These are phyloP conservation scores for Mionectes olivaceus DNA, from an alignment of 2,797 vertebrate genomes.

Conservation along the genomic window DNA sequence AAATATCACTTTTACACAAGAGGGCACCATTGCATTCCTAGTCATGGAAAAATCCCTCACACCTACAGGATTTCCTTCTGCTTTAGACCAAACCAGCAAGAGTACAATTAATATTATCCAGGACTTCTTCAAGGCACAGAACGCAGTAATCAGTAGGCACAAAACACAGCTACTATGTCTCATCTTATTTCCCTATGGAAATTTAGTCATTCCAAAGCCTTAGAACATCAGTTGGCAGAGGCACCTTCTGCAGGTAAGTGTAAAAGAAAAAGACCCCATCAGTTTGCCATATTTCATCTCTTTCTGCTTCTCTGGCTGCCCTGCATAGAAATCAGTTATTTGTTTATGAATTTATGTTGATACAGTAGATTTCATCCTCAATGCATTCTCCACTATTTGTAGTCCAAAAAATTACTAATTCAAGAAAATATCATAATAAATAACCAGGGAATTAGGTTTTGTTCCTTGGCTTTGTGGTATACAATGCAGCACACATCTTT, in stretches of 20 bases:
- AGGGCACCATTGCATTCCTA: constrained; percentile 61
- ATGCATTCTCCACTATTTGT: background rate
- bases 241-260: background rate
- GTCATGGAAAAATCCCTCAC: background rate
- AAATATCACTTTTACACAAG: constrained; percentile 57
- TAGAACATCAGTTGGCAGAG: background rate
- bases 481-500: background rate
- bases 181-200: background rate
- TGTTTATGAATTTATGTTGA: background rate
- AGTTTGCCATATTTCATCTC: background rate
- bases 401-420: background rate
- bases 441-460: background rate
- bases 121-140: background rate
- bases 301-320: background rate
- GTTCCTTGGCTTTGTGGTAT: background rate
- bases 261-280: background rate
- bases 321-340: background rate
- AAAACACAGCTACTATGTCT: background rate
- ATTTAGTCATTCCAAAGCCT: background rate
- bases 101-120: background rate
- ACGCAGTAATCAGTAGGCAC: background rate
- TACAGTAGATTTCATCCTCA: background rate
- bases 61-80: background rate
- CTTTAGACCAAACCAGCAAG: background rate
- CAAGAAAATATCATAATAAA: background rate